Base-by-base conservation (phyloP, 2,797 vertebrate species). In the Tenualosa ilisha region DNA sequence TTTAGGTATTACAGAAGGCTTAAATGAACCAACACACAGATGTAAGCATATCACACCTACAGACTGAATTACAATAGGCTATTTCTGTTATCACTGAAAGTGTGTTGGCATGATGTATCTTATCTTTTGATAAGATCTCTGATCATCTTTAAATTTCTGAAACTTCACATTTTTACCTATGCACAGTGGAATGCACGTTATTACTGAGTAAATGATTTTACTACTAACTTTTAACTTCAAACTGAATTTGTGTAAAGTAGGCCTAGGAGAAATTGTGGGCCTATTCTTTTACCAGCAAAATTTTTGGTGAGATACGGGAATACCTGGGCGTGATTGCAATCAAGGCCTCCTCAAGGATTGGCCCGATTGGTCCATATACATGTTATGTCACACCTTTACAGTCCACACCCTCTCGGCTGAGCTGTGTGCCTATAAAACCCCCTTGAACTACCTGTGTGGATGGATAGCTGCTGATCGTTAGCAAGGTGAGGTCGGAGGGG, bases 331-430 rank as follows among this genome's bases (percentile, higher is more conserved):
- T 86, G 86, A 85, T 51, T 59, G 68, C 46, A 81, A 75, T 49
- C 31, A 43, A 49, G 3, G 24, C 22, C 0, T 2, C 8, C n/a
- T 7, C 31, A 51, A 84, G 6, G 51, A 53, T 12, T 26, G 43
- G 49, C 8, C 81, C 90, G 86, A 89, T 90, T 91, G 89, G 90
- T 43, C 75, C 2, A 56, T 17, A 56, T 4, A 51, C 17, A 31
- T 22, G 7, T 86, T 49, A 82, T 8, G 0, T 75, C 53, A 82
- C 81, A 61, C 26, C 72, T 82, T 11, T 68, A 43, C 43, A 79
- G 8, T 65, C 40, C 81, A 87, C 86, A 85, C 84, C 84, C 84
- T 17, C 65, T 37, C 12, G 17, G 17, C 68, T 20, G 31, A 24
- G 22, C 8, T 75, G 15, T n/a, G 83, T 40, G 65, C 17, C 15